Evolutionary conservation across 2,888 invertebrate genomes (phyloP).

Genomic region (Eupithecia vulgata): DNA sequence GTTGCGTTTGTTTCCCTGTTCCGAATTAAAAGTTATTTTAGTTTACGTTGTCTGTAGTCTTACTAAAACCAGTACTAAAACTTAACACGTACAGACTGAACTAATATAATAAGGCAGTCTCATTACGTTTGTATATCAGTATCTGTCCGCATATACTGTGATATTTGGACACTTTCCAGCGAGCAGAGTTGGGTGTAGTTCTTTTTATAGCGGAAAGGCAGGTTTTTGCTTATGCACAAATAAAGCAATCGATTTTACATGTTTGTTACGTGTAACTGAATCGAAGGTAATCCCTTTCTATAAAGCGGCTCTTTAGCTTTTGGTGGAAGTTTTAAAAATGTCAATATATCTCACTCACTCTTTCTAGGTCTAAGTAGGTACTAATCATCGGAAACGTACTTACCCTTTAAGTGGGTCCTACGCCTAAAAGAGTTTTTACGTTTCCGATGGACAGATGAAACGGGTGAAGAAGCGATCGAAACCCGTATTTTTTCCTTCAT

Average conservation of each 20-base stretch:
- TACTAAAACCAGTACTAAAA: not conserved
- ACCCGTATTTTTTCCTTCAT: no score
- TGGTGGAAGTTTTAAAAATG: no score
- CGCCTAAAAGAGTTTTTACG: no score
- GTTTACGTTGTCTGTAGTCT: not conserved
- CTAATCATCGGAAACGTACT: no score
- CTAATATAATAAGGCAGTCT: slow-evolving; percentile 19
- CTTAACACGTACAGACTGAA: not conserved
- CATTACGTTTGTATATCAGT: slow-evolving; percentile 26
- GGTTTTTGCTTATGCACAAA: not conserved
- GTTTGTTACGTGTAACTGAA: not conserved
- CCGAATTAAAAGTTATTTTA: not conserved
- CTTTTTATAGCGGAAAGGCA: not conserved
- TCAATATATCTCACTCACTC: no score
- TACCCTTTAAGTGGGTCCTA: no score
- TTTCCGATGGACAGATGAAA: no score
- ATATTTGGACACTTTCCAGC: slow-evolving; percentile 53
- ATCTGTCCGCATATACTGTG: slow-evolving; percentile 35
- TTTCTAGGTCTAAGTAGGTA: no score
- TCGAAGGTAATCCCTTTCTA: no score
- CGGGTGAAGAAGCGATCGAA: no score
- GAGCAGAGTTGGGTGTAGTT: slow-evolving; percentile 24
- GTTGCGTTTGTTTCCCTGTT: no score
- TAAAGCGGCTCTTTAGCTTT: no score
- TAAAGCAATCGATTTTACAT: not conserved